phyloP scores from a whole-genome alignment of 2,797 vertebrate genomes.

The Darevskia nairensis region DNA sequence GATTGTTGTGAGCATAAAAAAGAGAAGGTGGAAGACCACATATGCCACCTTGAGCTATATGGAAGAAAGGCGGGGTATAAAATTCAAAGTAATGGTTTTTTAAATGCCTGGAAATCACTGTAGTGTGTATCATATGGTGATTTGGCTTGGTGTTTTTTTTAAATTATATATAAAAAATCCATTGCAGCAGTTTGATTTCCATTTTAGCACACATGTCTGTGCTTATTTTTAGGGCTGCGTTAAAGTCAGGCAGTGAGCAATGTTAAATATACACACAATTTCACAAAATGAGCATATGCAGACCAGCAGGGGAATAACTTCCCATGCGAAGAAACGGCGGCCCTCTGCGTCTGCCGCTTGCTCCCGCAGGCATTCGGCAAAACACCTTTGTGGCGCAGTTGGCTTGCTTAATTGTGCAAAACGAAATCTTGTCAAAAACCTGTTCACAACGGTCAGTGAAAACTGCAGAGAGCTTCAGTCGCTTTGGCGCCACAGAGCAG shows the following conservation, averaged over 20 bases:
- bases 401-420: constrained; percentile 54
- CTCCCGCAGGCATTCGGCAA: constrained; percentile 27
- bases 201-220: neutral
- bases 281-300: neutral
- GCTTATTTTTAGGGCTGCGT: neutral
- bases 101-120: too few relatives aligned
- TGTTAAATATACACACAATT: neutral
- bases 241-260: neutral
- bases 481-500: neutral
- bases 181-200: neutral
- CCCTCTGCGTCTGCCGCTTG: constrained; percentile 15
- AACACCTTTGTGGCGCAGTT: constrained; percentile 23
- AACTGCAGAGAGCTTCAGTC: neutral
- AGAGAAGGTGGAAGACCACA: too few relatives aligned
- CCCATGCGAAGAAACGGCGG: neutral
- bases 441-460: constrained; percentile 26
- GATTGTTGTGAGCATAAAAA: too few relatives aligned
- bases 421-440: constrained; percentile 43
- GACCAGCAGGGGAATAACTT: neutral
- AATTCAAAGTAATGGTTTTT: too few relatives aligned
- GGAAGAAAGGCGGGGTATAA: too few relatives aligned
- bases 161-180: too few relatives aligned
- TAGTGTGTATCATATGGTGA: too few relatives aligned
- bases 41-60: too few relatives aligned
- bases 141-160: too few relatives aligned